These are phyloP conservation scores for Diceros bicornis DNA, from an alignment of 2,797 vertebrate genomes.

Conservation along the genomic window DNA sequence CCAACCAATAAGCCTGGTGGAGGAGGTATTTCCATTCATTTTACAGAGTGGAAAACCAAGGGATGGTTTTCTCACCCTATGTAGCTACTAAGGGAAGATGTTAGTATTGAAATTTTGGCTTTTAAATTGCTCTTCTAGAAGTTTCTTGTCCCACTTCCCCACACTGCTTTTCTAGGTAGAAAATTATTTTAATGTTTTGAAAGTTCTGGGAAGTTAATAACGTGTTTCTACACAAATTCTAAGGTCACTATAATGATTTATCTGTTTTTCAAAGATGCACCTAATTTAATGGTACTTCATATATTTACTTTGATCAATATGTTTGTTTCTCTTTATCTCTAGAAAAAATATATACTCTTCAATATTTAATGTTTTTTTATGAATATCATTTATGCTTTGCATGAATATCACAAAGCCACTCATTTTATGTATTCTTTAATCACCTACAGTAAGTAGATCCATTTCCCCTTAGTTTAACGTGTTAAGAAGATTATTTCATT, in stretches of 20 bases:
- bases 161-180: constrained; percentile 25
- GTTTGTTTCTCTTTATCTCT: neutral
- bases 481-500: constrained; percentile 45
- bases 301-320: neutral
- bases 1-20: neutral
- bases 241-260: constrained; percentile 11
- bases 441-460: neutral
- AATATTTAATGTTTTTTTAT: constrained; percentile 45
- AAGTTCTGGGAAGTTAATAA: constrained; percentile 18
- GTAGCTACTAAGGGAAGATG: neutral
- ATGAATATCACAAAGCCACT: neutral
- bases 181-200: constrained; percentile 31
- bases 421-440: neutral
- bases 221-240: constrained; percentile 4
- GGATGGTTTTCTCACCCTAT: neutral
- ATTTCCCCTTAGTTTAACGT: neutral
- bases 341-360: neutral
- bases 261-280: constrained; percentile 19
- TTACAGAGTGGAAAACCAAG: neutral
- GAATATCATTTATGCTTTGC: neutral
- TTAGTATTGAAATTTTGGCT: neutral
- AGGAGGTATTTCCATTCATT: neutral
- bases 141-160: neutral
- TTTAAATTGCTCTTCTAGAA: neutral
- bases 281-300: constrained; percentile 1